Conservation (phyloP, 1,140 invertebrate genomes). For the Halictus rubicundus region DNA sequence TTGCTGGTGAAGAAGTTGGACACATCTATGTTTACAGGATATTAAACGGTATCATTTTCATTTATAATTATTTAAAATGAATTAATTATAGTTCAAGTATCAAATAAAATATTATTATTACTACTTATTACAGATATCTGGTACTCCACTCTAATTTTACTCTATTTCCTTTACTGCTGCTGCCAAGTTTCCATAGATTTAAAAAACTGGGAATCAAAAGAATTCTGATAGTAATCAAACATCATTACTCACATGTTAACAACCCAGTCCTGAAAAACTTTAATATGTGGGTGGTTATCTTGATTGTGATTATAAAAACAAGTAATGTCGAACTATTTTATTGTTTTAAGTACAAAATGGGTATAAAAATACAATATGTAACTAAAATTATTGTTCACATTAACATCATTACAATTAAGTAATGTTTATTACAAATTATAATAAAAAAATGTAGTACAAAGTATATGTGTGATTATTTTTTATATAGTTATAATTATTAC, state of each 20-base stretch:
- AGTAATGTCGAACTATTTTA: constrained; percentile 65
- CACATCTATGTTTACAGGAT: constrained; percentile 83
- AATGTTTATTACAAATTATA: constrained; percentile 33
- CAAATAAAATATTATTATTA: constrained; percentile 11
- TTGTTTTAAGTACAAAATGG: constrained; percentile 77
- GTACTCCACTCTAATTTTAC: constrained; percentile 62
- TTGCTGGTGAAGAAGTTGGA: constrained; percentile 87
- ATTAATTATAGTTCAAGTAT: constrained; percentile 12
- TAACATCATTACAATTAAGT: constrained; percentile 33
- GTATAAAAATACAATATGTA: constrained; percentile 77
- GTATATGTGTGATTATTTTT: constrained; percentile 40
- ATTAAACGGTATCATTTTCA: constrained; percentile 74
- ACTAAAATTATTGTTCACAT: constrained; percentile 51
- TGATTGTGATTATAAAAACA: constrained; percentile 3
- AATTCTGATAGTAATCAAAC: constrained; percentile 66
- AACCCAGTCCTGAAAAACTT: neutral
- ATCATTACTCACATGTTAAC: constrained; percentile 37
- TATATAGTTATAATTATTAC: constrained; percentile 28
- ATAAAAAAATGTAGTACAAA: constrained; percentile 44
- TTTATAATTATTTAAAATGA: neutral
- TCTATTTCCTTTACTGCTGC: constrained; percentile 80
- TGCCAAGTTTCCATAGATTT: constrained; percentile 80
- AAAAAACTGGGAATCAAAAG: constrained; percentile 64
- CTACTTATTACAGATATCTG: constrained; percentile 74
- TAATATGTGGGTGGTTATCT: constrained; percentile 9